Evolutionary conservation across 2,113 vertebrate species (phyloP).

Genomic region (Bungarus multicinctus): DNA sequence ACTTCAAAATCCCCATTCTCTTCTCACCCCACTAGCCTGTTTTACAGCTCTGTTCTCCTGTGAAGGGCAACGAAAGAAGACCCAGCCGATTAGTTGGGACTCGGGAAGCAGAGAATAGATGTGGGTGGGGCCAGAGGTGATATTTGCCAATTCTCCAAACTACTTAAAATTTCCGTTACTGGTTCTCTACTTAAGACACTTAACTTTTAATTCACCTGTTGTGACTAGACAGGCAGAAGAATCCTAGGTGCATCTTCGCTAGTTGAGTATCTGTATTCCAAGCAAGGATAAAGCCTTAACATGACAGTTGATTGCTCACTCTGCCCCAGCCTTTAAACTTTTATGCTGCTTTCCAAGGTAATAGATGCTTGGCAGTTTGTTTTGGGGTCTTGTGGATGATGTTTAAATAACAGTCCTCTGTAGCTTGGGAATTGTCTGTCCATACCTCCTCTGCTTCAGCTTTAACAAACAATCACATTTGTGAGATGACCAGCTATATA

Average conservation of each 20-base stretch:
- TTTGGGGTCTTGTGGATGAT: not conserved
- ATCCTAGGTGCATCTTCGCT: not conserved
- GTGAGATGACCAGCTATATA: not conserved
- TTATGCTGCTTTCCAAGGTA: not conserved
- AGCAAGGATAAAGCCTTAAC: not conserved
- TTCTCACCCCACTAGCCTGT: no score
- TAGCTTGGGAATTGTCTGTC: not conserved
- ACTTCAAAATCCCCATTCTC: no score
- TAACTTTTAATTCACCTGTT: not conserved
- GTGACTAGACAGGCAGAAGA: not conserved
- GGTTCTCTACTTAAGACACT: not conserved
- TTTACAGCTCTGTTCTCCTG: no score
- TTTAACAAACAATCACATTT: not conserved
- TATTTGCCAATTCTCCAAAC: no score
- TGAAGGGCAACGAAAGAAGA: no score
- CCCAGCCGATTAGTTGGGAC: no score
- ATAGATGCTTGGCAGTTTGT: not conserved
- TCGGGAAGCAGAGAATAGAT: no score
- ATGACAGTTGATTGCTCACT: not conserved
- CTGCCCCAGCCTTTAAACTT: not conserved
- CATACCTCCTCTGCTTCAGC: not conserved
- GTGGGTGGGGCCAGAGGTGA: no score
- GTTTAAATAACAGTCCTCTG: not conserved
- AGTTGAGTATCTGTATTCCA: not conserved
- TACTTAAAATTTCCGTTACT: no score